Conservation (phyloP, 2,888 invertebrate genomes). For the Piscicola geometra region DNA sequence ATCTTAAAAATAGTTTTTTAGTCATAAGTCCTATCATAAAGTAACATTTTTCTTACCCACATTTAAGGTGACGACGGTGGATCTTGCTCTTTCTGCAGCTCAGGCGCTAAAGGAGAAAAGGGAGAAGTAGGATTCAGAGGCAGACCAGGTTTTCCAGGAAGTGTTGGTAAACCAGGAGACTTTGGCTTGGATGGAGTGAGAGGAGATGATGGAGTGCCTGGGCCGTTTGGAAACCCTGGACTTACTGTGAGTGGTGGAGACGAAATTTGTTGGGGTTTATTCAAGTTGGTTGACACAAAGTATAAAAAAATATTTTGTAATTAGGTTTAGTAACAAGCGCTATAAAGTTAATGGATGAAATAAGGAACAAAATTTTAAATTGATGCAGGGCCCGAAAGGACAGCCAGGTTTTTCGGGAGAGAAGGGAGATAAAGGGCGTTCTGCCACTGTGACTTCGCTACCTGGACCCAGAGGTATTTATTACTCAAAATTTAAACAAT, state of each 20-base stretch:
- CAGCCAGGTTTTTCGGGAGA: not conserved
- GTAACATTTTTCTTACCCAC: too few relatives aligned
- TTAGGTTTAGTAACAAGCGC: not conserved
- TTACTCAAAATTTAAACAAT: too few relatives aligned
- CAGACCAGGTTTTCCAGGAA: constrained; percentile 35
- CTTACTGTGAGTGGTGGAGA: not conserved
- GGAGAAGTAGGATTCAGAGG: constrained; percentile 49
- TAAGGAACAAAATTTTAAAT: too few relatives aligned
- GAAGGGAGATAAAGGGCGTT: constrained; percentile 1
- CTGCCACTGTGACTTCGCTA: not conserved
- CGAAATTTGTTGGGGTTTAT: too few relatives aligned
- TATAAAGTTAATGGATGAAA: too few relatives aligned
- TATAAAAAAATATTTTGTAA: not conserved
- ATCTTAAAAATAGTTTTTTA: too few relatives aligned
- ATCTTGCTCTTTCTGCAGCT: constrained; percentile 37
- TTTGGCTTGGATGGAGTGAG: constrained; percentile 44
- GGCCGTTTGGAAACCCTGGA: constrained; percentile 50
- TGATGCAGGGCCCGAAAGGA: constrained; percentile 4
- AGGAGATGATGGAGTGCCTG: constrained; percentile 50
- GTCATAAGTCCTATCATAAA: too few relatives aligned
- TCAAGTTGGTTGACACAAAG: too few relatives aligned
- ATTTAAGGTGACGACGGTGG: constrained; percentile 1
- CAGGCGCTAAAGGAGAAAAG: constrained; percentile 38
- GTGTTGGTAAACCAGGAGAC: constrained; percentile 38
- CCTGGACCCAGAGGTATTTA: not conserved